Evolutionary conservation across 1,140 invertebrate species (phyloP).

Genomic region (Drosophila sp.): DNA sequence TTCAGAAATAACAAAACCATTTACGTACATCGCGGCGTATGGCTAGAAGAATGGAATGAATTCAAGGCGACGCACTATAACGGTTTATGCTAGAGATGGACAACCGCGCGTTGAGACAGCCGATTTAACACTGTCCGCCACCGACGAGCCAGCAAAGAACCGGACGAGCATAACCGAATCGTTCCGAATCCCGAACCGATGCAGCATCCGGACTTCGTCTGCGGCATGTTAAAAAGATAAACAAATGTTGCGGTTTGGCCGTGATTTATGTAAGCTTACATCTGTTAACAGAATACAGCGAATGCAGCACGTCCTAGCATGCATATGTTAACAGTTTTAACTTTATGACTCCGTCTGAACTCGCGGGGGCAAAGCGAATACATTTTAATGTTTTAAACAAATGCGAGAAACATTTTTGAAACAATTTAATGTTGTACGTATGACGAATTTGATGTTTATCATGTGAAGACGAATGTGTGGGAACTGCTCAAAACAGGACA

Average conservation of each 20-base stretch:
- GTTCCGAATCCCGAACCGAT: constrained; percentile 38
- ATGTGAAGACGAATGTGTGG: constrained; percentile 34
- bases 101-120: constrained; percentile 47
- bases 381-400: constrained; percentile 20
- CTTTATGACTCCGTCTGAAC: constrained; percentile 8
- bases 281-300: constrained; percentile 29
- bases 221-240: constrained; percentile 62
- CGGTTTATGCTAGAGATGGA: neutral
- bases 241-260: constrained; percentile 59
- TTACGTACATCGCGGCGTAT: neutral
- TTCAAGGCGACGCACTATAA: too few species aligned
- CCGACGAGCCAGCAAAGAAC: neutral
- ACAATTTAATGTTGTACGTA: constrained; percentile 1
- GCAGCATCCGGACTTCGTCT: constrained; percentile 32
- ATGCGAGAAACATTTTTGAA: constrained; percentile 22
- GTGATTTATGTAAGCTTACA: constrained; percentile 54
- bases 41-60: neutral
- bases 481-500: constrained; percentile 5
- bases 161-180: constrained; percentile 14
- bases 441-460: constrained; percentile 32
- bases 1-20: constrained; percentile 21
- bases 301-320: constrained; percentile 7
- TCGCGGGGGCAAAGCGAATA: constrained; percentile 1
- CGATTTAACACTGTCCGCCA: constrained; percentile 52
- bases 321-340: constrained; percentile 25